Evolutionary conservation across 2,888 invertebrate genomes (phyloP), one percentile per base, ranked within the genome.

Genomic region (Drosophila parthenogenetica): DNA sequence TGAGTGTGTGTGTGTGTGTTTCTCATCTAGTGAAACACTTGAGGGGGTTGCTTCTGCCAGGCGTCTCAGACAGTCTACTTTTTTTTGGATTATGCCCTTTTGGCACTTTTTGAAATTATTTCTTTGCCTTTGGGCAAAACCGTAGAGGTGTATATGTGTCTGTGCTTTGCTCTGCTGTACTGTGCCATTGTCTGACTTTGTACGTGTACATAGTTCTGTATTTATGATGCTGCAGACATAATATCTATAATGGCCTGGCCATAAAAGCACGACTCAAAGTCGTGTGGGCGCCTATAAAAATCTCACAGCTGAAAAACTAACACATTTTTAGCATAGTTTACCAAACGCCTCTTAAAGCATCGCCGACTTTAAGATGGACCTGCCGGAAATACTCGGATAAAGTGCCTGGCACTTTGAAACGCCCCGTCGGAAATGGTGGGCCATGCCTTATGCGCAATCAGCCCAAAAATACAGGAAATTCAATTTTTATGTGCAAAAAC

Each of bases 21-120:
- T 75, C 74, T 66, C 77, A 61, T 77, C 60, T 71, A 72, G 45
- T 57, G 64, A 16, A 17, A 40, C 29, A 77, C 19, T 80, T 71
- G 65, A 76, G 79, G 84, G 81, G 81, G 84, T 82, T 84, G 80
- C 70, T 78, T 64, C 13, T 79, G 63, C 67, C 46, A 46, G 62
- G 70, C 77, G 67, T 65, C 84, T 81, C 73, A 81, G 81, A 84
- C 81, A 40, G 59, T 75, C 29, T 48, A 13, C 42, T 54, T 60
- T 60, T 59, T 69, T 66, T 69, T 74, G 69, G 82, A 82, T 79
- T 82, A 75, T 85, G 83, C 85, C 83, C 83, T 85, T 83, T 85
- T 85, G 83, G 85, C 85, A 83, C 85, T 83, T 85, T 83, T 83
- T 55, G 75, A 85, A 85, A 82, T 83, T 81, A 85, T 83, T 82